Evolutionary conservation across 2,888 invertebrate species (phyloP).

Genomic region (Diplazon laetatorius): DNA sequence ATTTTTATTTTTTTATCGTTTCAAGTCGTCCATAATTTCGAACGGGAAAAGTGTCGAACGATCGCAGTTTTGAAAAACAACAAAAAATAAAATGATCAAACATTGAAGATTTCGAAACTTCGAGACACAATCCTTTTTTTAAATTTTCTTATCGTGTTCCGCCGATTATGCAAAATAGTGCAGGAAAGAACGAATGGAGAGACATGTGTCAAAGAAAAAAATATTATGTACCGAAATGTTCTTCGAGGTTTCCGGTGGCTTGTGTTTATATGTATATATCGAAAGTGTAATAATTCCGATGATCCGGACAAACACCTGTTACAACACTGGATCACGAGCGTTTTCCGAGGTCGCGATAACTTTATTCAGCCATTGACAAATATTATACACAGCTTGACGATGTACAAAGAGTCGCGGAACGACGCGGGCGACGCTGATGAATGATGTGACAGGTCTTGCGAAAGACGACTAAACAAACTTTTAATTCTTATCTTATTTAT

Average conservation of each 20-base stretch:
- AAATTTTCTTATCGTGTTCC: background rate
- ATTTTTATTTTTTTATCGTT: too few species aligned
- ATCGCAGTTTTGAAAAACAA: too few species aligned
- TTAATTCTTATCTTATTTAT: background rate
- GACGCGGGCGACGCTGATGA: slow-evolving; percentile 2
- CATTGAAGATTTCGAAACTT: too few species aligned
- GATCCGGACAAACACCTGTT: slow-evolving; percentile 48
- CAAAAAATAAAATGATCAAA: too few species aligned
- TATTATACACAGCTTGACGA: slow-evolving; percentile 30
- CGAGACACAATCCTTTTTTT: background rate
- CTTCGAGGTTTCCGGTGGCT: slow-evolving; percentile 4
- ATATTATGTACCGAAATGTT: background rate
- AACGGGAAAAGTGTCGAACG: too few species aligned
- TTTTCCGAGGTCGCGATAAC: slow-evolving; percentile 54
- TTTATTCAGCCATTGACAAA: slow-evolving; percentile 44
- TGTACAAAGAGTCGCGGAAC: background rate
- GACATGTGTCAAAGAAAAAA: background rate
- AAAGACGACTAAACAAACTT: background rate
- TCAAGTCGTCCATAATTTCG: too few species aligned
- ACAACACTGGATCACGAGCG: slow-evolving; percentile 48
- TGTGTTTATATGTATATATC: background rate
- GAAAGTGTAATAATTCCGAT: background rate
- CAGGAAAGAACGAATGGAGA: background rate
- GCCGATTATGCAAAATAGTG: slow-evolving; percentile 7
- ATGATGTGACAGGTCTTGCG: background rate